Conservation (phyloP, 2,888 invertebrate genomes). For the Volucella inanis region DNA sequence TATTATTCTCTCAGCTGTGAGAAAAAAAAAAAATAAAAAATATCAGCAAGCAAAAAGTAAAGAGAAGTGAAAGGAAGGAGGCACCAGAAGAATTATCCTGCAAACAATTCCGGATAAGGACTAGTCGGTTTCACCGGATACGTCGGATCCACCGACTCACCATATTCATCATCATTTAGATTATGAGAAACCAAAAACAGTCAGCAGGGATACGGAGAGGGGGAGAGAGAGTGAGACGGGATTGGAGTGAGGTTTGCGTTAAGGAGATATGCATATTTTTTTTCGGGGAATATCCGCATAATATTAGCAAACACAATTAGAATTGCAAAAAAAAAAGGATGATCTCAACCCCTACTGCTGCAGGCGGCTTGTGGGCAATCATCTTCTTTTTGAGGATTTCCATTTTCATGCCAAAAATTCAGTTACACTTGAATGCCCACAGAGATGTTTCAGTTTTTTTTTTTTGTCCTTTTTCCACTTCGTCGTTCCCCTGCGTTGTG, state of each 20-base stretch:
- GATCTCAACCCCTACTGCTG: slow-evolving; percentile 21
- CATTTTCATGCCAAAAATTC: slow-evolving; percentile 60
- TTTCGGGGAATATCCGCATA: slow-evolving; percentile 68
- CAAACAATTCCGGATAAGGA: slow-evolving; percentile 68
- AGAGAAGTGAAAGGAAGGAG: too few relatives aligned
- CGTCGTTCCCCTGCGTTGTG: neutral
- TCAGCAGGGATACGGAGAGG: too few relatives aligned
- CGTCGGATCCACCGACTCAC: too few relatives aligned
- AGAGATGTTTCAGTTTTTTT: neutral
- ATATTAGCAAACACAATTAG: slow-evolving; percentile 78
- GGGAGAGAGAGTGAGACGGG: neutral
- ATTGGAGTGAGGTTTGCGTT: slow-evolving; percentile 26
- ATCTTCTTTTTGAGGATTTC: slow-evolving; percentile 49
- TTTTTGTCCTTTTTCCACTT: slow-evolving; percentile 9
- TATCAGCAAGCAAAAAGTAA: neutral
- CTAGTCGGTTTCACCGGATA: neutral
- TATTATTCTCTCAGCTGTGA: slow-evolving; percentile 66
- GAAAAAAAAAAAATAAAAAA: slow-evolving; percentile 55
- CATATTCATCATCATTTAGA: slow-evolving; percentile 55
- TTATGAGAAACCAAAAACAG: slow-evolving; percentile 38
- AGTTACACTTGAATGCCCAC: slow-evolving; percentile 65
- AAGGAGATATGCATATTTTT: slow-evolving; percentile 62
- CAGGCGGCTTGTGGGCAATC: slow-evolving; percentile 54
- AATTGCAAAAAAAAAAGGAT: slow-evolving; percentile 76
- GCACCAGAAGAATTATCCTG: slow-evolving; percentile 18